Base-by-base conservation (phyloP, 2,113 vertebrate genomes). In the Synodontis membranacea region DNA sequence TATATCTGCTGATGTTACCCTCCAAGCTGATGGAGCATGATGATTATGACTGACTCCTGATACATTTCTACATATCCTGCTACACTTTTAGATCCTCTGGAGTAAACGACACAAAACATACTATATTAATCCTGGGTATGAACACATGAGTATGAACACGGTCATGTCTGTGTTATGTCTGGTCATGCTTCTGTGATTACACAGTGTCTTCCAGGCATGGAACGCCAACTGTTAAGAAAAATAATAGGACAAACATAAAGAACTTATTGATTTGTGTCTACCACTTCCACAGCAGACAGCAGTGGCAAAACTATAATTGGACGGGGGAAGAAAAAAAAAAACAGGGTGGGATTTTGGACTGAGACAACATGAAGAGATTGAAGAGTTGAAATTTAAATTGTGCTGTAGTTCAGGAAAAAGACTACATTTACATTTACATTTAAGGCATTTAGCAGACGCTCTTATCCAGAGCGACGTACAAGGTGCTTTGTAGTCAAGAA, bases 1-100 rank as follows among this genome's bases (percentile, higher is more conserved):
- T 90, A 86, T 79, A 79, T 91, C 90, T 90, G 87, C 82, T 90
- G 89, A 86, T 87, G 84, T 91, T 82, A 91, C 90, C 90, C 89
- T 92, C 90, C 76, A 87, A 88, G 92, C 90, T 89, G 90, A 93
- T 89, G 87, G 52, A n/a, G 31, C 79, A 68, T 23, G n/a, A 48
- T 46, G 76, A 39, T 42, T 80, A 19, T 50, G 83, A 66, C 83
- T 23, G 37, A 50, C 64, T 86, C 1, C 25, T 83, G 78, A 86
- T 34, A 44, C 37, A 50, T 62, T 75, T 50, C 54, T 56, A 80
- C 37, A 58, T 52, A 50, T 12, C 23, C 64, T 89, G 78, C 37
- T 84, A n/a, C 76, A 31, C 68, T 74, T 84, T 66, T 52, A 37
- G 39, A 72, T 60, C 54, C 46, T 44, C 37, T 52, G 44, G 66